Evolutionary conservation across 2,113 vertebrate genomes (phyloP).

Genomic region (Lipophrys pholis): DNA sequence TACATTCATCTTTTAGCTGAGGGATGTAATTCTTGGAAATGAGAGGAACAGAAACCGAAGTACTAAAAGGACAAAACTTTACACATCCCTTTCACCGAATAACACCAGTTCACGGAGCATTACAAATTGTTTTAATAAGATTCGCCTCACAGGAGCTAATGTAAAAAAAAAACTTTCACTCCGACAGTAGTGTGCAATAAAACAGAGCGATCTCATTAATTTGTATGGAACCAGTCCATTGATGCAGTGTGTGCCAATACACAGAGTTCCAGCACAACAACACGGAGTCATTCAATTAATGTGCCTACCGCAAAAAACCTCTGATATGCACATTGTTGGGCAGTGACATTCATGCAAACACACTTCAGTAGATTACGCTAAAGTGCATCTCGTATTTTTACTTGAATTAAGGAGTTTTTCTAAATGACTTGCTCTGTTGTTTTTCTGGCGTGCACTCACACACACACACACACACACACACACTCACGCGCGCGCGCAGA

Average conservation of each 20-base stretch:
- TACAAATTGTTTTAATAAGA: constrained; percentile 9
- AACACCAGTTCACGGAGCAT: background rate
- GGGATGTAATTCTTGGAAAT: constrained; percentile 30
- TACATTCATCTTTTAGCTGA: constrained; percentile 11
- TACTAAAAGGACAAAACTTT: constrained; percentile 20
- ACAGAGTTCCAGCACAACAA: background rate
- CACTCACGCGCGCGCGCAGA: background rate
- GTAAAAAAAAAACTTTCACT: background rate
- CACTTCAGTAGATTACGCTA: background rate
- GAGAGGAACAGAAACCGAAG: background rate
- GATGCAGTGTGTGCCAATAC: background rate
- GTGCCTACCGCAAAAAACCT: background rate
- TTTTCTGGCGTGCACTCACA: too few relatives aligned
- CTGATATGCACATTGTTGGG: background rate
- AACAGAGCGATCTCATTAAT: background rate
- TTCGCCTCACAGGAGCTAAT: background rate
- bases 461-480: background rate
- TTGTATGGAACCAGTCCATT: background rate
- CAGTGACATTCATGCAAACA: background rate
- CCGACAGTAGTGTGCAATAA: background rate
- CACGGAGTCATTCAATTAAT: background rate
- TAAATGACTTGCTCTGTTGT: background rate
- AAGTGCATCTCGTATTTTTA: background rate
- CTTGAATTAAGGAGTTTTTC: background rate
- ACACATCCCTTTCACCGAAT: constrained; percentile 18